A percentile compares a stretch with the other conserved stretches of the same genome.
Conservation (phyloP, 2,888 invertebrate genomes). For the Lasioglossum oenotherae region DNA sequence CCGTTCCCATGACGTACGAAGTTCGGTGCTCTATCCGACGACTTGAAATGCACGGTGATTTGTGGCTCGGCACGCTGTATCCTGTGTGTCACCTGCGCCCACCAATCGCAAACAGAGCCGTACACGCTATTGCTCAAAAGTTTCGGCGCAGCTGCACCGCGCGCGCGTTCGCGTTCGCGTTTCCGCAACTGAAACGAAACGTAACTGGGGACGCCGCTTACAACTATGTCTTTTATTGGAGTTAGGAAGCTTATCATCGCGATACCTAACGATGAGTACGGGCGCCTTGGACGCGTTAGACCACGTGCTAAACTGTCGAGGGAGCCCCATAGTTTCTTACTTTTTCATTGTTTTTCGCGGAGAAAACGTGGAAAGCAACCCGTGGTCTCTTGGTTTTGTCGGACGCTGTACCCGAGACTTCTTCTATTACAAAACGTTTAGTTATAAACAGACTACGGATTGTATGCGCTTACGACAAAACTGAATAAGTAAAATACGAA, state of each 20-base stretch:
- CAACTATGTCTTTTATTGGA: constrained; percentile 6
- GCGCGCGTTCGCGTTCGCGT: neutral
- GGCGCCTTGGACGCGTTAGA: neutral
- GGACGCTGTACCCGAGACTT: neutral
- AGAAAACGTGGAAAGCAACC: neutral
- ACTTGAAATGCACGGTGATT: constrained; percentile 67
- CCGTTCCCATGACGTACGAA: constrained; percentile 51
- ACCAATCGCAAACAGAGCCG: constrained; percentile 49
- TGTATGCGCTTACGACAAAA: neutral
- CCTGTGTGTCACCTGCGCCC: constrained; percentile 64
- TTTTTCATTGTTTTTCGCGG: neutral
- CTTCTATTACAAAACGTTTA: neutral
- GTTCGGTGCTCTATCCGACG: constrained; percentile 45
- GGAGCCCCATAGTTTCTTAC: neutral
- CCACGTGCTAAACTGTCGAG: neutral
- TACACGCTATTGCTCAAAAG: constrained; percentile 23
- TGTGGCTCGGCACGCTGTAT: constrained; percentile 53
- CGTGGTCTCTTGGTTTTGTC: neutral
- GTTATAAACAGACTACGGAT: neutral
- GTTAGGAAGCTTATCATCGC: neutral
- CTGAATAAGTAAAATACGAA: neutral
- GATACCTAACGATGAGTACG: neutral
- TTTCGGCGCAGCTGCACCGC: constrained; percentile 28
- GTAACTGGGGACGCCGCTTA: constrained; percentile 1
- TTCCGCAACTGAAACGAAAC: neutral